Evolutionary conservation across 2,113 vertebrate genomes (phyloP), one percentile per base, ranked within the genome.

Genomic region (Rhinolophus ferrumequinum): DNA sequence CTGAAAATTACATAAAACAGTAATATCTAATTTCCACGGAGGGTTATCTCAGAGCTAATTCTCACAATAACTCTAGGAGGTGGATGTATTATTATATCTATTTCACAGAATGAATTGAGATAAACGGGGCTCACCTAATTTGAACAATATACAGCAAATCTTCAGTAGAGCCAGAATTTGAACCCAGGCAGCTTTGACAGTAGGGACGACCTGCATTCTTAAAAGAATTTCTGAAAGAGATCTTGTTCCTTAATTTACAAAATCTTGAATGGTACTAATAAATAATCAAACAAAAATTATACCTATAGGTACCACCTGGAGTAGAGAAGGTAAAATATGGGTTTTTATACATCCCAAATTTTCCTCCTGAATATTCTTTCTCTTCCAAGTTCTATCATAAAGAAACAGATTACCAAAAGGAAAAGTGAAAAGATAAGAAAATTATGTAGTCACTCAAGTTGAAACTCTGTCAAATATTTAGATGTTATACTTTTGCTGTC

Each of bases 61-160:
- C 30, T 41, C 54, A 21, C 1, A 9, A 8, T 5, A 21, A 38
- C 38, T 30, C 26, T 16, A 21, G 52, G 7, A 41, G 26, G 8
- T 6, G 4, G 28, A 21, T 33, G 5, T 10, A 2, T 26, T 5
- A 18, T 35, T 6, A 13, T 0, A 1, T 24, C 15, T n/a, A 11
- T 35, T 16, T 47, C 64, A 33, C 30, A 8, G 77, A 54, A 56
- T 2, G 8, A 54, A 54, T 2, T 13, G 9, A 47, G n/a, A 44
- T 8, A 50, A 50, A 24, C 19, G 18, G 18, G n/a, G 10, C 24
- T 67, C 67, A 38, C 6, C 38, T 26, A 18, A 35, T 26, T 76
- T 41, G 15, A 47, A 2, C 6, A 66, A 5, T 5, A 54, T 2
- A 14, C 28, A 47, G 35, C 12, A 24, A 14, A 47, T 66, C 6